Base-by-base conservation (phyloP, 2,888 invertebrate species). In the Gastracanthus pulcherrimus region DNA sequence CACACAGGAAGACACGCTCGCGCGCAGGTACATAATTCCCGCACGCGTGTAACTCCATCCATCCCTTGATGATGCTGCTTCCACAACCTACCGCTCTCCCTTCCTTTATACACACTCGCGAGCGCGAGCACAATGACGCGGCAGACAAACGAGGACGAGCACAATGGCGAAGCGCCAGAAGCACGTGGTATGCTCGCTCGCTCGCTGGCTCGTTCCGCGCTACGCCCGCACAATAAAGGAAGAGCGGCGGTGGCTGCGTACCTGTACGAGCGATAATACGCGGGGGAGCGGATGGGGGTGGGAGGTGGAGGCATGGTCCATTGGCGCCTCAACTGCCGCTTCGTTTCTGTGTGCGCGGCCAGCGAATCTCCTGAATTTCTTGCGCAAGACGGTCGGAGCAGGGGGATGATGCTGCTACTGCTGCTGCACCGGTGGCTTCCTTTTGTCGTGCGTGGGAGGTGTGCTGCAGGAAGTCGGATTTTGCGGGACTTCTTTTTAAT, bases 261-360 rank as follows among this genome's bases (percentile, higher is more conserved):
- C 84, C 85, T 84, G 84, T 84, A 82, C 82, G 86, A 86, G 82
- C 82, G 86, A 86, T 87, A 86, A 86, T 86, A 83, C 82, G 69
- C 16, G 67, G 34, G 36, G 36, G 45, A 4, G 38, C 34, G 38
- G n/a, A n/a, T n/a, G n/a, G n/a, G n/a, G n/a, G n/a, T n/a, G n/a
- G n/a, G n/a, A n/a, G 41, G 36, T 16, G 11, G 1, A 16, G 48
- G 31, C 34, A 76, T 26, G 83, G 71, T 80, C 80, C 82, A 81
- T 81, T 84, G 83, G 80, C 82, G 81, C 81, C 76, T 19, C 82
- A 51, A 9, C 31, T 31, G 45, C 3, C n/a, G 48, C 11, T 4
- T 19, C 7, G 26, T 26, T 7, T 55, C 55, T 55, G 13, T 55
- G n/a, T n/a, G n/a, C n/a, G n/a, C n/a, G n/a, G n/a, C n/a, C n/a